Conservation (phyloP, 2,797 vertebrate species). For the Coccyzus lansbergi region DNA sequence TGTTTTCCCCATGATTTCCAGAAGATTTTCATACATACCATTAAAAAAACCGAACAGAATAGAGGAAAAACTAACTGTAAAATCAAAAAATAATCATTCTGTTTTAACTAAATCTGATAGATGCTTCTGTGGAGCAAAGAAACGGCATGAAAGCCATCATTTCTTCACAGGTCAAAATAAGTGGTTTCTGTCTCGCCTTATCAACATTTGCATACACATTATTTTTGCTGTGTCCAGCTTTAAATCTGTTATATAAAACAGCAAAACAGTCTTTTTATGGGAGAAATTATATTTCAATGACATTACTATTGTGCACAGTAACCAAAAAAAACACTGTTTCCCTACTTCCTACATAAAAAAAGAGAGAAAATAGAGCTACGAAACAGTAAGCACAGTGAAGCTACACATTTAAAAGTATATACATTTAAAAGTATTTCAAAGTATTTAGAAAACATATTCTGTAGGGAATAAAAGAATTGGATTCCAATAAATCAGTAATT, state of each 20-base stretch:
- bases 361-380: neutral
- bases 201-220: neutral
- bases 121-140: neutral
- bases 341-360: neutral
- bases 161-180: neutral
- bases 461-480: neutral
- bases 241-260: neutral
- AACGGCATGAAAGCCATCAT: neutral
- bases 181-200: neutral
- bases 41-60: accelerated
- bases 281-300: neutral
- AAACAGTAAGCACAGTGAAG: neutral
- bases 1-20: neutral
- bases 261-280: neutral
- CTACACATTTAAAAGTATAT: no score
- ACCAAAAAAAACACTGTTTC: neutral
- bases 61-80: neutral
- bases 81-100: neutral
- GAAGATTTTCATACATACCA: neutral
- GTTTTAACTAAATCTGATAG: neutral
- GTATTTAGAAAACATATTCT: neutral
- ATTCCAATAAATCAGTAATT: neutral
- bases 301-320: neutral
- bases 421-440: neutral
- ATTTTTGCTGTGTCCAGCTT: neutral